phyloP scores from a whole-genome alignment of 2,797 vertebrate genomes.

The Amphiprion clarkii region DNA sequence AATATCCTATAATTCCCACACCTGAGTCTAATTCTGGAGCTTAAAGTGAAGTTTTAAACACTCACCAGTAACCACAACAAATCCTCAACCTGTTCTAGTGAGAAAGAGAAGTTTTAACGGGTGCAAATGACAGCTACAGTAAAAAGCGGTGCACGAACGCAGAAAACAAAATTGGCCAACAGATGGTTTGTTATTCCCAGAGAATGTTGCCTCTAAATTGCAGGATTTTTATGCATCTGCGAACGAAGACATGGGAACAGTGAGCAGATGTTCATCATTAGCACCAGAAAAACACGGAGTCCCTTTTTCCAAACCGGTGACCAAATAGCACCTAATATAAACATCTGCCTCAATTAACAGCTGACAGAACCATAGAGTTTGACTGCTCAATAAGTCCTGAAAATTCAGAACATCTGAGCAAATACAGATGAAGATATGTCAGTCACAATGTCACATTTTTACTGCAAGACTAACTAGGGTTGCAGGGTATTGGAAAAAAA shows the following conservation, averaged over 20 bases:
- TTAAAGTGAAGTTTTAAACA: neutral
- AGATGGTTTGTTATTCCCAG: conserved; percentile 67
- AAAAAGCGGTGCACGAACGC: conserved; percentile 28
- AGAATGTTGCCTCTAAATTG: conserved; percentile 50
- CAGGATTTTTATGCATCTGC: conserved; percentile 60
- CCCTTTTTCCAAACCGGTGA: conserved; percentile 15
- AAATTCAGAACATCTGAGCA: no score
- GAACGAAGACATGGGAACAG: conserved; percentile 49
- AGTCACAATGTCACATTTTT: no score
- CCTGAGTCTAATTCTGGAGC: no score
- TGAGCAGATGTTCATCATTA: conserved; percentile 78
- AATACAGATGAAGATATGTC: no score
- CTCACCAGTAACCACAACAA: neutral
- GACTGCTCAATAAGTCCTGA: no score
- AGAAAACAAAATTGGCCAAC: conserved; percentile 39
- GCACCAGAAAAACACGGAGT: conserved; percentile 46
- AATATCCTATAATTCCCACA: neutral
- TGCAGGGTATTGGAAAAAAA: no score
- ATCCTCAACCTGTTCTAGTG: neutral
- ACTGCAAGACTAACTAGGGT: no score
- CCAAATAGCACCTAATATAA: conserved; percentile 27
- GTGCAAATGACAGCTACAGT: conserved; percentile 14
- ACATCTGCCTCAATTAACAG: conserved; percentile 50
- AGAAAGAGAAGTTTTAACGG: conserved; percentile 15
- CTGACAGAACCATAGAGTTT: conserved; percentile 27